Percentiles rank a stretch among this genome's conserved stretches.
These are phyloP conservation scores for Antrozous pallidus DNA, from an alignment of 2,797 vertebrate species.

Conservation along the genomic window DNA sequence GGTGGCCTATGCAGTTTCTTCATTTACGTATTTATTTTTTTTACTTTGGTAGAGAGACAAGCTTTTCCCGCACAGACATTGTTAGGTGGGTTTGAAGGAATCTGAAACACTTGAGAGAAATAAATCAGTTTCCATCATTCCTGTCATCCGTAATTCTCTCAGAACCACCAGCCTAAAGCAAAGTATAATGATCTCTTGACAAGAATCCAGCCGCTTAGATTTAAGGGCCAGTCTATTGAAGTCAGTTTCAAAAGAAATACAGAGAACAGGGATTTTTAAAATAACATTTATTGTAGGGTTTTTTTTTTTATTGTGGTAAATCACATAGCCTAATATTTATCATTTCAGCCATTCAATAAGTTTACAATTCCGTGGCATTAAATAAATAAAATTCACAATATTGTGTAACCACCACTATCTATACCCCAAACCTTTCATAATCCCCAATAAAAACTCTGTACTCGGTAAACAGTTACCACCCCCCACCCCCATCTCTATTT, in stretches of 20 bases:
- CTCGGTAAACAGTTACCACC: background rate
- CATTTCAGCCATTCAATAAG: background rate
- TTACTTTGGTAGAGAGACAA: slow-evolving; percentile 25
- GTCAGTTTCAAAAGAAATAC: slow-evolving; percentile 56
- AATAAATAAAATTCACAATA: slow-evolving; percentile 18
- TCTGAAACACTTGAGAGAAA: slow-evolving; percentile 30
- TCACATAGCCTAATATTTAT: slow-evolving; percentile 26
- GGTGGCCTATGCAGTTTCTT: background rate
- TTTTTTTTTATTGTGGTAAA: slow-evolving; percentile 27
- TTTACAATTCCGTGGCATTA: background rate
- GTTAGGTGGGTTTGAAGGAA: slow-evolving; percentile 30
- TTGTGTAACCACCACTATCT: slow-evolving; percentile 15
- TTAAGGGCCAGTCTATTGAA: slow-evolving; percentile 49
- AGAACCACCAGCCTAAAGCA: slow-evolving; percentile 22
- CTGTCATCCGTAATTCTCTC: slow-evolving; percentile 32
- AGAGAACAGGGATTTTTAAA: background rate
- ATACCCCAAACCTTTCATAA: background rate
- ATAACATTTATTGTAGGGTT: background rate
- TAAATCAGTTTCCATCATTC: slow-evolving; percentile 30
- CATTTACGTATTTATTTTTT: slow-evolving; percentile 21
- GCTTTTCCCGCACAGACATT: background rate
- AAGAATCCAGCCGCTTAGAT: background rate
- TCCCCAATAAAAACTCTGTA: background rate
- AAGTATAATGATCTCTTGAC: slow-evolving; percentile 37
- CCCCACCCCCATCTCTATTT: background rate